phyloP scores from a whole-genome alignment of 2,888 invertebrate species.

The Volucella zonaria region DNA sequence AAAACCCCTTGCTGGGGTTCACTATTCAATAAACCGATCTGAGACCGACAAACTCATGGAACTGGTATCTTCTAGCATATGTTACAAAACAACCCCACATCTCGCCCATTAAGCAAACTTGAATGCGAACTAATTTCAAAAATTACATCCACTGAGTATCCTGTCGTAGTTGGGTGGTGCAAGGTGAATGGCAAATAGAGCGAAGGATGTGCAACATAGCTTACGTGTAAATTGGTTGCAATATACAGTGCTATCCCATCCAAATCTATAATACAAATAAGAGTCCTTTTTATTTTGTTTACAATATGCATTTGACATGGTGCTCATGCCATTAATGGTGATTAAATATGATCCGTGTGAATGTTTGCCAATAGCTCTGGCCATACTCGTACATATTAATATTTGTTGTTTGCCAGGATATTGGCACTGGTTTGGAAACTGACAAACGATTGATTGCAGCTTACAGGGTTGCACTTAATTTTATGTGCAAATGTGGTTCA shows the following conservation, averaged over 20 bases:
- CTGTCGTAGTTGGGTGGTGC: conserved; percentile 1
- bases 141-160: conserved; percentile 52
- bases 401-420: background rate
- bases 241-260: background rate
- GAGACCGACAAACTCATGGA: conserved; percentile 8
- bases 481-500: too few species aligned
- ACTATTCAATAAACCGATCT: background rate
- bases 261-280: background rate
- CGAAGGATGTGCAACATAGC: conserved; percentile 5
- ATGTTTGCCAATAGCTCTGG: conserved; percentile 31
- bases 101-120: conserved; percentile 10
- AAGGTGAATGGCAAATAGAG: background rate
- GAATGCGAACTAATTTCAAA: conserved; percentile 57
- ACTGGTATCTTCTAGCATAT: background rate
- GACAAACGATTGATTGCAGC: conserved; percentile 44
- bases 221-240: conserved; percentile 16
- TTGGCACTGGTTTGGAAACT: background rate
- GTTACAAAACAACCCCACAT: conserved; percentile 25
- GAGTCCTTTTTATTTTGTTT: conserved; percentile 9
- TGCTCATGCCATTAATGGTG: conserved; percentile 38
- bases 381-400: too few species aligned
- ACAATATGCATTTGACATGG: conserved; percentile 9
- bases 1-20: too few species aligned
- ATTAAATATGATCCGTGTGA: conserved; percentile 34
- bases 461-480: too few species aligned